phyloP scores from a whole-genome alignment of 2,113 vertebrate genomes.

The Morone chrysops region DNA sequence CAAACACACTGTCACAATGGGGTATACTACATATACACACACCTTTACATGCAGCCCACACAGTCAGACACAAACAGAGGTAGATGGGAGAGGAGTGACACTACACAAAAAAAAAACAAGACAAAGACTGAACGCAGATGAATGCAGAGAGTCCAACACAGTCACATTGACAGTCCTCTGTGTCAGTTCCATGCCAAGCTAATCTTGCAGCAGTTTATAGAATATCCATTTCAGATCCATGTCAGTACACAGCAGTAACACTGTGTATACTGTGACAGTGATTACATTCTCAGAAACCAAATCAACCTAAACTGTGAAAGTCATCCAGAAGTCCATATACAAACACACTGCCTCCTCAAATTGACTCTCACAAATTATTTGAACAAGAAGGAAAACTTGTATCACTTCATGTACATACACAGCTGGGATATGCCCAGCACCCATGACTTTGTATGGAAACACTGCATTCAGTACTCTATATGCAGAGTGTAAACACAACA shows the following conservation, averaged over 20 bases:
- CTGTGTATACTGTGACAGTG: background rate
- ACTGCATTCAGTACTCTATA: background rate
- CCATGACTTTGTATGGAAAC: constrained; percentile 35
- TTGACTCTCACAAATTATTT: background rate
- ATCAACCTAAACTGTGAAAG: constrained; percentile 11
- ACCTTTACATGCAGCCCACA: constrained; percentile 47
- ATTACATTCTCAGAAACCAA: constrained; percentile 29
- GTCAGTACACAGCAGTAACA: background rate
- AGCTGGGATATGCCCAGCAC: constrained; percentile 11
- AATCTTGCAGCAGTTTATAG: constrained; percentile 24
- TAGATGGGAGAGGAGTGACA: constrained; percentile 14
- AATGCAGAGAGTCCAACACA: constrained; percentile 4
- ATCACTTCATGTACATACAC: constrained; percentile 13
- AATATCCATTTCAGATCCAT: constrained; percentile 16
- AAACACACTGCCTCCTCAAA: constrained; percentile 4
- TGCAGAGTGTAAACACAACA: constrained; percentile 42
- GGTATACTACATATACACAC: constrained; percentile 12
- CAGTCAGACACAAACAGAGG: constrained; percentile 10
- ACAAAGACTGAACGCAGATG: constrained; percentile 34
- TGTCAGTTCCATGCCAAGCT: background rate
- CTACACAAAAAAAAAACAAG: constrained; percentile 13
- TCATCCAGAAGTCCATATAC: background rate
- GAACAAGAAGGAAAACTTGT: background rate
- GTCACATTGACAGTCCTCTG: background rate
- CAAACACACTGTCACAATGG: constrained; percentile 30